Conservation (phyloP, 2,113 vertebrate genomes). For the Prinia subflava region DNA sequence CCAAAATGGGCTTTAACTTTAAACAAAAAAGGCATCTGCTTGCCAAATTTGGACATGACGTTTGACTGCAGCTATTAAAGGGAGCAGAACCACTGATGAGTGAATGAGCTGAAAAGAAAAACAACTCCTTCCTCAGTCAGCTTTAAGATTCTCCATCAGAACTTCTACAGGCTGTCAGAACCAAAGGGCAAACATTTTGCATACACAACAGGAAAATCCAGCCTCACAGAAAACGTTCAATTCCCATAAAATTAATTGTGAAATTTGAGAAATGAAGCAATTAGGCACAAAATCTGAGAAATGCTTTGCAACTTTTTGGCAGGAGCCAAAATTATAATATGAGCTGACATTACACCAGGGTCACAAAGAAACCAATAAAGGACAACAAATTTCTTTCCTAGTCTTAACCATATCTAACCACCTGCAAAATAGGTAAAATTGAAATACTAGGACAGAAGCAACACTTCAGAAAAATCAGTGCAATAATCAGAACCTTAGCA, state of each 20-base stretch:
- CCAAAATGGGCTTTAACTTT: slow-evolving; percentile 60
- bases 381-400: neutral
- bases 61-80: slow-evolving; percentile 51
- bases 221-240: neutral
- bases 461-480: neutral
- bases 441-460: neutral
- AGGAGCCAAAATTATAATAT: neutral
- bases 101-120: slow-evolving; percentile 26
- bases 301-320: neutral
- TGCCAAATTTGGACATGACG: slow-evolving; percentile 40
- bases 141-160: neutral
- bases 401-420: neutral
- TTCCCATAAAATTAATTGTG: neutral
- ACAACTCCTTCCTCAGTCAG: neutral
- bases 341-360: neutral
- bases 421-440: neutral
- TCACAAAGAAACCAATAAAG: neutral
- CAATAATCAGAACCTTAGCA: neutral
- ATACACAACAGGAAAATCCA: neutral
- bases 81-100: slow-evolving; percentile 22
- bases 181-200: neutral
- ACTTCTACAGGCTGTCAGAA: neutral
- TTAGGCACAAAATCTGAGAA: neutral
- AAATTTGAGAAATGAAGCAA: neutral
- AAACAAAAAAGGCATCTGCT: slow-evolving; percentile 67